Evolutionary conservation across 2,797 vertebrate species (phyloP), one percentile per base, ranked within the genome.

Genomic region (Gymnothorax javanicus): DNA sequence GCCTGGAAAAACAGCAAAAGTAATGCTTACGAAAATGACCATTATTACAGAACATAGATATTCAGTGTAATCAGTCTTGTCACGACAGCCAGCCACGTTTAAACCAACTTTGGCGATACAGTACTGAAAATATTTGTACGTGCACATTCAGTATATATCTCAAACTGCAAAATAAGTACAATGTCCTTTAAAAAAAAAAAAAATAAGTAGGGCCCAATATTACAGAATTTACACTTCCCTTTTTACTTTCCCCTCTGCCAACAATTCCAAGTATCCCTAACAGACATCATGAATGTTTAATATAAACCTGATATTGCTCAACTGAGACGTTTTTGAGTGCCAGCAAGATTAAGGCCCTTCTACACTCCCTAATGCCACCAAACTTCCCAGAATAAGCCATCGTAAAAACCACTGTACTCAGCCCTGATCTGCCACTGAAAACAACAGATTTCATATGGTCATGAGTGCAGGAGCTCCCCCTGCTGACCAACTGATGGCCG

Each of bases 241-340:
- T 43, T 43, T 43, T 2, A 43, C 33, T 43, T 43, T 43, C 73
- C 43, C 43, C 52, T 77, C 20, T 77, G 73, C 52, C 33, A 77
- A 52, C 43, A 77, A 6, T 7, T 17, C 15, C 33, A 77, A 8
- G 23, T 77, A 13, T 77, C 12, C 13, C 27, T 11, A 33, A 17
- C 64, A 69, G 64, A 69, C 64, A 33, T 33, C 73, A 77, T 50
- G 23, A 77, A 5, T 77, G 71, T 75, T 77, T 50, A 77, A 77
- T 77, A 43, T 77, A 77, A 52, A 77, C 25, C 11, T 15, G 27
- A 75, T 43, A 13, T 27, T 75, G 71, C 25, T 12, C 71, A 33
- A 43, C 15, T 50, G 43, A 8, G 33, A 77, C 50, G 6, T 77
- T 43, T 73, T 5, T 0, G 33, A 20, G 73, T 17, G 27, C 43